These are phyloP conservation scores for Andricus curvator DNA, from an alignment of 2,888 invertebrate species.

Conservation along the genomic window DNA sequence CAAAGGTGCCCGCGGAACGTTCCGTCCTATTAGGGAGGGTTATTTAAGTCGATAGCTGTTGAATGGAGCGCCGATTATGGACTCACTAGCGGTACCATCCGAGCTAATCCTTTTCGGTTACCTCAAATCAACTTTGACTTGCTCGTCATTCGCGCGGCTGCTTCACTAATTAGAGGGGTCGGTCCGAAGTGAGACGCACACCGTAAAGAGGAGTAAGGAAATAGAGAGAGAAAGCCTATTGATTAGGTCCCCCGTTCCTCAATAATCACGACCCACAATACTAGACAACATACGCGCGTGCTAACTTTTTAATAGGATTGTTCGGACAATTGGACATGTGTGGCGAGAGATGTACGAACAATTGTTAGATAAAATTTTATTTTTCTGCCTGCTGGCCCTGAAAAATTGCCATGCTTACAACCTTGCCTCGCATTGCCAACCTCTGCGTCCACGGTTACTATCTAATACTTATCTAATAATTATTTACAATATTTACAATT, in stretches of 20 bases:
- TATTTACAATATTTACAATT: no score
- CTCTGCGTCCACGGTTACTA: no score
- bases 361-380: no score
- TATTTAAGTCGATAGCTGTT: conserved; percentile 2
- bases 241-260: conserved; percentile 24
- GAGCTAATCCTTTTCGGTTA: conserved; percentile 23
- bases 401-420: no score
- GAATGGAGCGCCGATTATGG: background rate
- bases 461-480: no score
- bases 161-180: conserved; percentile 30
- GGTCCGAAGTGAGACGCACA: conserved; percentile 6
- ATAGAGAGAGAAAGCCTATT: conserved; percentile 25
- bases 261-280: background rate
- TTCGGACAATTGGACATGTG: no score
- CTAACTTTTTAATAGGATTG: no score
- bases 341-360: accelerated
- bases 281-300: no score
- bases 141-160: conserved; percentile 23
- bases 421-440: no score
- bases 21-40: no score
- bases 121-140: conserved; percentile 23
- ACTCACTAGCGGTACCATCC: background rate
- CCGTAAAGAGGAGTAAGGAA: background rate
- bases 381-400: no score
- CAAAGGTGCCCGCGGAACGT: no score